A percentile compares a stretch with the other conserved stretches of the same genome.
Conservation (phyloP, 2,888 invertebrate genomes). For the Seladonia tumulorum region DNA sequence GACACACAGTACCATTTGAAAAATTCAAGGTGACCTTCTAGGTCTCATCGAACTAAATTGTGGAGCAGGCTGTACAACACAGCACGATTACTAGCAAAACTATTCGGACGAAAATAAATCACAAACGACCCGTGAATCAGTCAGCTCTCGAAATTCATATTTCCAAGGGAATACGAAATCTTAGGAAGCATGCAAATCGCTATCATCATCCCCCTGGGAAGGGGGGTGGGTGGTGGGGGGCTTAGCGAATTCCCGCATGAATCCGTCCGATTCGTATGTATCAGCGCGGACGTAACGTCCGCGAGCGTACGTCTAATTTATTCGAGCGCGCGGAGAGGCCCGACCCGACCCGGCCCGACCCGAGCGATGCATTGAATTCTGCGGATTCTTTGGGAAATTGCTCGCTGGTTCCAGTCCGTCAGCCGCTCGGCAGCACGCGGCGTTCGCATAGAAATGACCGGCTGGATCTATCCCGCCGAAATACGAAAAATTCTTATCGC, state of each 20-base stretch:
- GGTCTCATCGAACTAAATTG: not conserved
- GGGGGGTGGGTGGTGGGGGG: not conserved
- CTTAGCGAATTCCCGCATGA: constrained; percentile 40
- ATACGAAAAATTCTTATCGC: constrained; percentile 78
- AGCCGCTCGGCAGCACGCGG: constrained; percentile 44
- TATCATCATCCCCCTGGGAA: not conserved
- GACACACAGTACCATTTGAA: too few species aligned
- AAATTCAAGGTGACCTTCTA: not conserved
- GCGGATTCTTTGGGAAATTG: constrained; percentile 78
- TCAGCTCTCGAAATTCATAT: not conserved
- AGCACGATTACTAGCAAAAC: not conserved
- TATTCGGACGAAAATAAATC: not conserved
- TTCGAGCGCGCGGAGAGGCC: constrained; percentile 65
- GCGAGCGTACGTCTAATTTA: constrained; percentile 73
- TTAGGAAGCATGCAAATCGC: constrained; percentile 19
- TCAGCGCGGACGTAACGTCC: constrained; percentile 37
- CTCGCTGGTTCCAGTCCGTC: constrained; percentile 49
- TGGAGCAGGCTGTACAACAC: not conserved
- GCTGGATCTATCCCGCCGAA: constrained; percentile 56
- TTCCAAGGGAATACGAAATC: not conserved
- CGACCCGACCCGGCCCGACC: constrained; percentile 51
- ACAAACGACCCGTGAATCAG: not conserved
- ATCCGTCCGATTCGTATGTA: constrained; percentile 42
- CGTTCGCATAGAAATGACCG: constrained; percentile 76
- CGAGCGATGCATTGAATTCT: constrained; percentile 79